Base-by-base conservation (phyloP, 2,888 invertebrate species). In the Tupiocoris notatus region DNA sequence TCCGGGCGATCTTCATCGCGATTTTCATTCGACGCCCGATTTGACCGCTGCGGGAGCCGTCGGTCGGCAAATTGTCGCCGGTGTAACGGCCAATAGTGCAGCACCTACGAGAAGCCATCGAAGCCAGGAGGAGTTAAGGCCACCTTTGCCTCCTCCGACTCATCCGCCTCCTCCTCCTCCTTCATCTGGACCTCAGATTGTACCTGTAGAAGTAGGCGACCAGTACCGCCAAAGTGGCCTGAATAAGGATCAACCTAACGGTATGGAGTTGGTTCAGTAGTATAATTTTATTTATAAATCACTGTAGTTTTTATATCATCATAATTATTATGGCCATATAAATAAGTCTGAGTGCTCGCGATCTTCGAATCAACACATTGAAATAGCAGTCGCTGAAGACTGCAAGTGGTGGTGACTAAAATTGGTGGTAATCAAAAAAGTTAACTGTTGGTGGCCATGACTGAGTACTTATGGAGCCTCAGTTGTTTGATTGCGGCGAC, bases 1-100 rank as follows among this genome's bases (percentile, higher is more conserved):
- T 6, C 79, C 80, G 7, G 84, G 83, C 25, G 87, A 89, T 80
- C 86, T 95, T 63, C 92, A 93, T 80, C 89, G 95, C 77, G 91
- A 91, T 81, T 96, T 95, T 86, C 92, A 92, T 82, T 94, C 94
- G 78, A 95, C 95, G n/a, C 95, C 96, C 0, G 95, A 95, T 85
- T 84, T 87, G 61, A 81, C 83, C 64, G 83, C 83, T 76, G 57
- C 78, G 0, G 66, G 23, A 3, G 77, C 23, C 18, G n/a, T 63
- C 6, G 18, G 20, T 2, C 16, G 22, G 16, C 12, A 12, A 1
- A 61, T 62, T 39, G 56, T 16, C 6, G 66, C 22, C 1, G 24
- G 58, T 3, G 70, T 20, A 0, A 16, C 24, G 1, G 58, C 20
- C n/a, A 66, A 54, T 57, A 39, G 24, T 1, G 12, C 61, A 0